Conservation (phyloP, 1,140 invertebrate genomes). For the Lanistes nyassanus region DNA sequence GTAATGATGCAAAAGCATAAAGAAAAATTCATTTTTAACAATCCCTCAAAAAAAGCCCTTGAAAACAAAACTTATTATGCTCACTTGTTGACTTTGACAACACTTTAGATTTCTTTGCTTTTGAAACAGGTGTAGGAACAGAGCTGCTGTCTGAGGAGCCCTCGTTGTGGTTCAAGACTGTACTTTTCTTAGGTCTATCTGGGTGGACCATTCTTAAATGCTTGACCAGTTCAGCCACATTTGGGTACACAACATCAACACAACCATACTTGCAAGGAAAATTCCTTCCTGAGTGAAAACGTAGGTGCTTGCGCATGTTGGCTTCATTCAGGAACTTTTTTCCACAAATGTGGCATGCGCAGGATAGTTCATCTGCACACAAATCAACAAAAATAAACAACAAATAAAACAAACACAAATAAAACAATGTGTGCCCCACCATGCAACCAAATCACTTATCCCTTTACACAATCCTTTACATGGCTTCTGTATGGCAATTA, state of each 20-base stretch:
- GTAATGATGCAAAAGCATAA: too few relatives aligned
- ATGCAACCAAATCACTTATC: too few relatives aligned
- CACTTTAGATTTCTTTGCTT: too few relatives aligned
- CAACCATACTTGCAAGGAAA: conserved; percentile 49
- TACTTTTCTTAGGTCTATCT: conserved; percentile 23
- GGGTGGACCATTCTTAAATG: conserved; percentile 44
- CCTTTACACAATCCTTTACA: too few relatives aligned
- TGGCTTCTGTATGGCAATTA: too few relatives aligned
- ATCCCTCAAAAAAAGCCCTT: too few relatives aligned
- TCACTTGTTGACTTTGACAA: too few relatives aligned
- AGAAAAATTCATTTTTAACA: too few relatives aligned
- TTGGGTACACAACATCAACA: conserved; percentile 32
- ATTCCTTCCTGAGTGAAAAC: conserved; percentile 44
- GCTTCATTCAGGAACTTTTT: conserved; percentile 47
- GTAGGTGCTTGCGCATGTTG: conserved; percentile 48
- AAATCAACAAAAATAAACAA: conserved; percentile 15
- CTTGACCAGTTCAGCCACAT: conserved; percentile 41
- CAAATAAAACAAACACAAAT: background rate
- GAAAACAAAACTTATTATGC: too few relatives aligned
- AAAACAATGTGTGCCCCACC: background rate
- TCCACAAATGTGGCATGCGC: conserved; percentile 42
- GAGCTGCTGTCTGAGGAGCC: background rate
- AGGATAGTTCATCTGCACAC: conserved; percentile 41
- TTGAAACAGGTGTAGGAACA: background rate
- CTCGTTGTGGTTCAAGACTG: background rate